Evolutionary conservation across 2,888 invertebrate genomes (phyloP).

Genomic region (Epicampocera succincta): DNA sequence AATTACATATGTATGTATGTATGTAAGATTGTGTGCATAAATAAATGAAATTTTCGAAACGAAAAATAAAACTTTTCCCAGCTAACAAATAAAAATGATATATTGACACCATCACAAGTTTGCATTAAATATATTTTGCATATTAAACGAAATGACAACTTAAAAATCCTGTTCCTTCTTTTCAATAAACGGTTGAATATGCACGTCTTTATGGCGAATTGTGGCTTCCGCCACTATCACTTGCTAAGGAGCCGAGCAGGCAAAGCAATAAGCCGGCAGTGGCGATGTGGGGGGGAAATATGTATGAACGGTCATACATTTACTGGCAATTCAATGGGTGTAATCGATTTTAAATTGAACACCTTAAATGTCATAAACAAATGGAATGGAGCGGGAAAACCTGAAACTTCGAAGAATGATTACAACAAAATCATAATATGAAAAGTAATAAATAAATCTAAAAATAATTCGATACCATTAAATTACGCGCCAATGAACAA

Average conservation of each 20-base stretch:
- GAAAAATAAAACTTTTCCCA: not conserved
- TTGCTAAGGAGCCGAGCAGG: slow-evolving; percentile 41
- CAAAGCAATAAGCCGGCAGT: slow-evolving; percentile 7
- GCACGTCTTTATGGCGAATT: not conserved
- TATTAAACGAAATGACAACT: slow-evolving; percentile 47
- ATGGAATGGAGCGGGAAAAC: slow-evolving; percentile 34
- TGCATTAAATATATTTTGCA: slow-evolving; percentile 9
- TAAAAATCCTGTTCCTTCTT: slow-evolving; percentile 40
- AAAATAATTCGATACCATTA: slow-evolving; percentile 67
- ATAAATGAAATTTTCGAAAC: slow-evolving; percentile 46
- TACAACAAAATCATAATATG: slow-evolving; percentile 64
- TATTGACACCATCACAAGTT: slow-evolving; percentile 38
- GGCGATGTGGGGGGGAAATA: too few relatives aligned
- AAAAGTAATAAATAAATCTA: slow-evolving; percentile 69
- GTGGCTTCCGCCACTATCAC: slow-evolving; percentile 16
- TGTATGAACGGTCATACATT: slow-evolving; percentile 45
- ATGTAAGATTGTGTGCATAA: slow-evolving; percentile 66
- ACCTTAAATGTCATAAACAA: slow-evolving; percentile 69
- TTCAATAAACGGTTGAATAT: slow-evolving; percentile 18
- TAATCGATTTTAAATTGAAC: slow-evolving; percentile 70
- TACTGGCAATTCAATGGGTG: slow-evolving; percentile 62
- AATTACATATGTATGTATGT: slow-evolving; percentile 26
- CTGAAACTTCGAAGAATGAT: slow-evolving; percentile 59
- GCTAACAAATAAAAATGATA: slow-evolving; percentile 37
- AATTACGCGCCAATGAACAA: slow-evolving; percentile 65